phyloP scores from a whole-genome alignment of 2,888 invertebrate genomes.

The Chymomyza amoena region DNA sequence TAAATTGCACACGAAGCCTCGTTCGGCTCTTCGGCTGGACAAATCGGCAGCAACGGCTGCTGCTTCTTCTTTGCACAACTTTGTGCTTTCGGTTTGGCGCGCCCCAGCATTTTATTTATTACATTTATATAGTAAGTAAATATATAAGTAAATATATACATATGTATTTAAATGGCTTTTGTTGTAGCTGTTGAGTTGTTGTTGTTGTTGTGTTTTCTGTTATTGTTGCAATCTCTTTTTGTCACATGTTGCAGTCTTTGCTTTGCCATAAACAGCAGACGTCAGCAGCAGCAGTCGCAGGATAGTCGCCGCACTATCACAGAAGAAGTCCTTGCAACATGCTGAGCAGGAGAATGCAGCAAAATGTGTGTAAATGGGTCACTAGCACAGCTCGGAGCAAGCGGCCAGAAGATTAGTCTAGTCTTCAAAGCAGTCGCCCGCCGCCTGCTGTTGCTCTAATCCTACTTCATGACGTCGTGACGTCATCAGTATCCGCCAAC shows the following conservation, averaged over 20 bases:
- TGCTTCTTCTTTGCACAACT: neutral
- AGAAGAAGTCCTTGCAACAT: constrained; percentile 21
- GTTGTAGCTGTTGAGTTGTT: neutral
- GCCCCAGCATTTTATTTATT: neutral
- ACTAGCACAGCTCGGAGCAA: constrained; percentile 46
- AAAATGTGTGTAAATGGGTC: constrained; percentile 54
- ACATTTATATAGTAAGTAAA: neutral
- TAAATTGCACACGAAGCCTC: neutral
- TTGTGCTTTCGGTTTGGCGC: neutral
- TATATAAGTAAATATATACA: no score
- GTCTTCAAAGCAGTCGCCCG: neutral
- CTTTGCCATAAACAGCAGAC: constrained; percentile 37
- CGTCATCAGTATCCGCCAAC: neutral
- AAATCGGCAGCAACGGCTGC: neutral
- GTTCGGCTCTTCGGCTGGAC: neutral
- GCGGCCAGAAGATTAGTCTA: neutral
- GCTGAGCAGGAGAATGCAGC: constrained; percentile 20
- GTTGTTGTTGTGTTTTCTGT: no score
- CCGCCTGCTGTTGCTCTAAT: neutral
- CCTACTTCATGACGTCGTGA: neutral
- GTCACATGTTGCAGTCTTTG: constrained; percentile 21
- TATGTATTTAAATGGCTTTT: neutral
- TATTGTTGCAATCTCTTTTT: constrained; percentile 58
- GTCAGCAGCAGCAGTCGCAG: constrained; percentile 14
- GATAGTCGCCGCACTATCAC: neutral